Evolutionary conservation across 2,888 invertebrate species (phyloP).

Genomic region (Oxycera nigricornis): DNA sequence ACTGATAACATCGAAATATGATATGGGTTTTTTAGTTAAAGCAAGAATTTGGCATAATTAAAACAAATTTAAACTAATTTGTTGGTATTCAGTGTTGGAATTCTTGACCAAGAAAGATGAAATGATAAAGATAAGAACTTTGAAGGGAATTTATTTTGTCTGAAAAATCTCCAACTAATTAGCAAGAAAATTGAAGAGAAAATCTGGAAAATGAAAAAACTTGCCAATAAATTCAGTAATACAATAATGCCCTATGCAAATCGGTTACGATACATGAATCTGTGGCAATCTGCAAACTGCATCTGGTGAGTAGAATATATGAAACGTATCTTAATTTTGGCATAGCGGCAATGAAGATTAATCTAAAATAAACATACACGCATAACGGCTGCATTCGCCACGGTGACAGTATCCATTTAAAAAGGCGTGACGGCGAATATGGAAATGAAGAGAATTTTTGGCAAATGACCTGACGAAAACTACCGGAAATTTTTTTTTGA

Average conservation of each 20-base stretch:
- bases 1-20: too few species aligned
- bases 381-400: not conserved
- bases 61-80: too few species aligned
- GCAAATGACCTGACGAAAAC: slow-evolving; percentile 1
- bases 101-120: not conserved
- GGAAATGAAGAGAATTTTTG: not conserved
- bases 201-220: slow-evolving; percentile 24
- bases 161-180: slow-evolving; percentile 23
- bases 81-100: too few species aligned
- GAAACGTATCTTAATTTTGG: not conserved
- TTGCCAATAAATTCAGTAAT: slow-evolving; percentile 21
- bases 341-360: not conserved
- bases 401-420: not conserved
- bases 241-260: not conserved
- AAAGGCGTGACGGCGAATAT: not conserved
- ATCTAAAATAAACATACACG: not conserved
- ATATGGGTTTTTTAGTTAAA: too few species aligned
- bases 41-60: too few species aligned
- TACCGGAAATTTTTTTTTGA: slow-evolving; percentile 4
- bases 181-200: slow-evolving; percentile 16
- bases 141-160: not conserved
- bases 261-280: not conserved
- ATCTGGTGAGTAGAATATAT: not conserved
- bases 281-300: not conserved
- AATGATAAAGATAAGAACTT: not conserved